Conservation (phyloP, 1,140 invertebrate species). For the Drosophila ironensis region DNA sequence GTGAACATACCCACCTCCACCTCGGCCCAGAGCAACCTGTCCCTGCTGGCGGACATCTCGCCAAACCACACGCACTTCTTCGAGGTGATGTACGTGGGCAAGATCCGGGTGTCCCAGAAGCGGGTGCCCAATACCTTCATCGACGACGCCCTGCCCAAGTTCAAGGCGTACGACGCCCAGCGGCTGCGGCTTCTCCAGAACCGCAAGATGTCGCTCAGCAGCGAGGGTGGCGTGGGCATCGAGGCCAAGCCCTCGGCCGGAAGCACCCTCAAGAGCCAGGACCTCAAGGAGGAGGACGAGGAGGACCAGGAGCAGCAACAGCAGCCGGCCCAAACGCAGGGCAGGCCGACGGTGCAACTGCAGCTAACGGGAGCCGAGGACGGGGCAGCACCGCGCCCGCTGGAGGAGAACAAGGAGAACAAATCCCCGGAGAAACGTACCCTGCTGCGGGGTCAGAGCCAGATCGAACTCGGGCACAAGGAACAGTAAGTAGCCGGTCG, state of each 20-base stretch:
- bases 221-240: slow-evolving; percentile 62
- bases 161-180: slow-evolving; percentile 90
- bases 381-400: slow-evolving; percentile 45
- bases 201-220: slow-evolving; percentile 76
- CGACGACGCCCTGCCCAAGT: slow-evolving; percentile 93
- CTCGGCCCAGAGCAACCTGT: slow-evolving; percentile 82
- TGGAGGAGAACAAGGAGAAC: slow-evolving; percentile 72
- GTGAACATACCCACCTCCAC: slow-evolving; percentile 79
- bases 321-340: not conserved
- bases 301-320: slow-evolving; percentile 35
- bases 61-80: slow-evolving; percentile 93
- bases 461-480: slow-evolving; percentile 66
- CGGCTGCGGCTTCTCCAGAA: slow-evolving; percentile 84
- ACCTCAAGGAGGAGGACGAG: slow-evolving; percentile 73
- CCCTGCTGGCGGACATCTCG: slow-evolving; percentile 89
- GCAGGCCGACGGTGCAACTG: slow-evolving; percentile 34
- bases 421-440: slow-evolving; percentile 58
- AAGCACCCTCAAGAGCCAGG: slow-evolving; percentile 53
- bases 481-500: slow-evolving; percentile 65
- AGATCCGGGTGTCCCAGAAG: slow-evolving; percentile 91
- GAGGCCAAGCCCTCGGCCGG: slow-evolving; percentile 40
- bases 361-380: slow-evolving; percentile 52
- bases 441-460: slow-evolving; percentile 68
- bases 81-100: slow-evolving; percentile 93
- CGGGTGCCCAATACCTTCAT: slow-evolving; percentile 94